phyloP scores from a whole-genome alignment of 2,797 vertebrate species.

The Eidolon dupreanum region DNA sequence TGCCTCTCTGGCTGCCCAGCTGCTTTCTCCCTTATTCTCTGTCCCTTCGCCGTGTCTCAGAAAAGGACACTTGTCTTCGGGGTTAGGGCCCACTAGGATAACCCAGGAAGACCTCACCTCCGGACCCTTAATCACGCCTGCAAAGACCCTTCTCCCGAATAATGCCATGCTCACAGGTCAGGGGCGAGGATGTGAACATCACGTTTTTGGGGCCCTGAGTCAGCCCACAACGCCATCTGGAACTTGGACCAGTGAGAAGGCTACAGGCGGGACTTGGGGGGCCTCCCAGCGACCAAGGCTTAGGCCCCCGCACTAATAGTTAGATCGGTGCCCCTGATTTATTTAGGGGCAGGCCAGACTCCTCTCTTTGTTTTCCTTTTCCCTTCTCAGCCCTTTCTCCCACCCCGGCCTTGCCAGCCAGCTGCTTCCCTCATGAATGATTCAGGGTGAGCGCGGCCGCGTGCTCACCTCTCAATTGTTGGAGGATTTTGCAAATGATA shows the following conservation, averaged over 20 bases:
- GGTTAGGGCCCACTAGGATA: not conserved
- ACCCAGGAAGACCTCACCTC: not conserved
- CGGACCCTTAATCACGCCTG: not conserved
- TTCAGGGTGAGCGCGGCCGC: not conserved
- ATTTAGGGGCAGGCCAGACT: not conserved
- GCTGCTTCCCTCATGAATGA: conserved; percentile 74
- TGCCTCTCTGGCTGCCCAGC: not conserved
- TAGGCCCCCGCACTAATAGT: not conserved
- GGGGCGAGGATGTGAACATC: not conserved
- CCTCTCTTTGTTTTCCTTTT: not conserved
- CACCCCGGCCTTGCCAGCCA: not conserved
- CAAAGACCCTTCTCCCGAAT: not conserved
- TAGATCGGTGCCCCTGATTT: not conserved
- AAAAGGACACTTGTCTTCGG: not conserved
- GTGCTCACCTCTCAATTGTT: not conserved
- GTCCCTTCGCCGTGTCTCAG: not conserved
- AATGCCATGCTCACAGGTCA: too few relatives aligned
- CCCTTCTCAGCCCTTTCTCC: not conserved
- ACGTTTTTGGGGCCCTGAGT: not conserved
- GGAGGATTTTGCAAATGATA: conserved; percentile 37
- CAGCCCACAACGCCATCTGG: not conserved
- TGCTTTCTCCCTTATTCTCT: not conserved
- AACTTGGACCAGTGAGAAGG: not conserved
- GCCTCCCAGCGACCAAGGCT: not conserved
- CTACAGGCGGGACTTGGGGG: not conserved